Base-by-base conservation (phyloP, 2,113 vertebrate genomes). In the Phylloscopus trochiloides region DNA sequence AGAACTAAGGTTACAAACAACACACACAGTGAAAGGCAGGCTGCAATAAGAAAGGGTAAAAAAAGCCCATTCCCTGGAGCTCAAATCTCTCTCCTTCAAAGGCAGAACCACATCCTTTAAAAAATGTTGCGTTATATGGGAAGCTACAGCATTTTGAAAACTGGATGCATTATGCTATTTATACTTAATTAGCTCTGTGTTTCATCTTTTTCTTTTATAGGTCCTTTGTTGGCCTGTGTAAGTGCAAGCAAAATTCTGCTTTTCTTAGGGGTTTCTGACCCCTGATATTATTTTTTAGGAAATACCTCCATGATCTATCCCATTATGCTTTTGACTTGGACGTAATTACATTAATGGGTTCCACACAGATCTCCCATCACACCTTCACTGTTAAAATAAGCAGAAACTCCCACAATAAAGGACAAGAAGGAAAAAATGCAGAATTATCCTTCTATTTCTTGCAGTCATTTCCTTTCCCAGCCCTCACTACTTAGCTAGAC, bases 1-100 rank as follows among this genome's bases (percentile, higher is more conserved):
- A 90, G 55, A 95, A 51, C 38, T 76, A 25, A 95, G 63, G 81
- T 90, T 93, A 72, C 65, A 89, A 95, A 86, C 32, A 80, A 83
- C 63, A 77, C 12, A 91, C 40, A 73, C 6, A 47, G 42, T 48
- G 43, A 61, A 94, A 94, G 36, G 28, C 51, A 83, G 45, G n/a
- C 31, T 81, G 62, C 66, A 90, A 61, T 34, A 80, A 84, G 14
- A 54, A 80, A 77, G 40, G 11, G 5, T n/a, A 12, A 55, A 61
- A 92, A 89, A 91, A 84, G 8, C 20, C 38, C 28, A 48, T 48
- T 90, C 59, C 50, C 75, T 67, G 54, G 62, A 85, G 66, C 73
- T 88, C 65, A 48, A 43, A 45, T 25, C 22, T 78, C 65, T 81
- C 51, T 84, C 42, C 66, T 81, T 78, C 76, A 92, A 92, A 93